Evolutionary conservation across 2,113 vertebrate species (phyloP), one percentile per base, ranked within the genome.

Genomic region (Oceanites oceanicus): DNA sequence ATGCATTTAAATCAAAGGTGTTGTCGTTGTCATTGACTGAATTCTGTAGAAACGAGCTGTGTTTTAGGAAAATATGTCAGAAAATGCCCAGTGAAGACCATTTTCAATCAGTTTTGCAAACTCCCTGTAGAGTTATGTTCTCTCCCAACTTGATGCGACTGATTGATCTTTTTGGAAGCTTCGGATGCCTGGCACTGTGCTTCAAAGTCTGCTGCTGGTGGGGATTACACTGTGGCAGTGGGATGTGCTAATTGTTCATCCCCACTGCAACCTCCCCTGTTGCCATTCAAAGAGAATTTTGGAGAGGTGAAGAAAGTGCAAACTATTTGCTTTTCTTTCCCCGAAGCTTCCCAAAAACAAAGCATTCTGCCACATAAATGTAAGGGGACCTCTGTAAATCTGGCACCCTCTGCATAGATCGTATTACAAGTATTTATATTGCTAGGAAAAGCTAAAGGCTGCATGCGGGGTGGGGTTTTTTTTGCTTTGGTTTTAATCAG

Each of bases 381-480:
- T 32, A 63, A 87, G 29, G 36, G 61, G 70, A 91, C 56, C 38
- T 91, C 77, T 92, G 71, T 80, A 87, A 88, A 86, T 89, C 91
- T 88, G 84, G 67, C 71, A 76, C 55, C 77, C 26, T 1, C 1
- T 21, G 36, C 45, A 8, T 22, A 73, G 70, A 63, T 94, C 23
- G 1, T 79, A 72, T 96, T 90, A 26, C 71, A 73, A 88, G 53
- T 86, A 44, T 92, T 96, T 95, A 40, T 96, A 92, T 88, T 92
- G 83, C 45, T 66, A 81, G 34, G 65, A 94, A 42, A 90, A 82
- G 11, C 70, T 80, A 21, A 44, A 82, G 56, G 55, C 85, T 70
- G n/a, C 2, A 1, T 52, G 16, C 2, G n/a, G 7, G 7, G 19
- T 25, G 62, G 23, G 14, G 13, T 30, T 32, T 44, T 32, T 44